A percentile compares a stretch with the other conserved stretches of the same genome.
These are phyloP conservation scores for Drosophila guanche DNA, from an alignment of 1,140 invertebrate genomes.

Conservation along the genomic window DNA sequence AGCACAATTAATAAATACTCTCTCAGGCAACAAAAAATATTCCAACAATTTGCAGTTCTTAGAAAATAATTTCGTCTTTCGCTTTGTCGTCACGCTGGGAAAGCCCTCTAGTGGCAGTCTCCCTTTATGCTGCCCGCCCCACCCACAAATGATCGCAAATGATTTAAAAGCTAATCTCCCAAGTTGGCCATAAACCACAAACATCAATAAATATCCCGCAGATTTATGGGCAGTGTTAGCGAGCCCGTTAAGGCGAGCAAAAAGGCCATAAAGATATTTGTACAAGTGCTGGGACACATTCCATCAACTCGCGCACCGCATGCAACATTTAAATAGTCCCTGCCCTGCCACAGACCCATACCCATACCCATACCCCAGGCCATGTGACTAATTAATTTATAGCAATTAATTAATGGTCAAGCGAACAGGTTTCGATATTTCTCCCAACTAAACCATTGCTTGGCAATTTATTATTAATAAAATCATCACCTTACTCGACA, in stretches of 20 bases:
- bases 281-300: constrained; percentile 5
- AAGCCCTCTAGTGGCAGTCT: neutral
- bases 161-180: constrained; percentile 22
- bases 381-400: constrained; percentile 45
- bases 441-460: constrained; percentile 4
- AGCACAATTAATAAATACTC: neutral
- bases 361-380: neutral
- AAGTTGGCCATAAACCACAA: constrained; percentile 36
- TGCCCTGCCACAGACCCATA: neutral
- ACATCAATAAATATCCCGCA: constrained; percentile 29
- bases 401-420: constrained; percentile 38
- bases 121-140: neutral
- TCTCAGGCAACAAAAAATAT: too few species aligned
- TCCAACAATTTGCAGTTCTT: too few species aligned
- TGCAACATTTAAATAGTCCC: constrained; percentile 7
- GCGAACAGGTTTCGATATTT: constrained; percentile 49
- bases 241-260: constrained; percentile 26
- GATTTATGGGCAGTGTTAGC: constrained; percentile 61
- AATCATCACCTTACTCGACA: constrained; percentile 62
- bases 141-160: constrained; percentile 28
- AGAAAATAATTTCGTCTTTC: too few species aligned
- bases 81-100: too few species aligned
- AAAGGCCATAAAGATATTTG: constrained; percentile 50
- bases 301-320: constrained; percentile 46
- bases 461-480: constrained; percentile 57